These are phyloP conservation scores for Syndactyla subalaris DNA, from an alignment of 2,797 vertebrate genomes.

Conservation along the genomic window DNA sequence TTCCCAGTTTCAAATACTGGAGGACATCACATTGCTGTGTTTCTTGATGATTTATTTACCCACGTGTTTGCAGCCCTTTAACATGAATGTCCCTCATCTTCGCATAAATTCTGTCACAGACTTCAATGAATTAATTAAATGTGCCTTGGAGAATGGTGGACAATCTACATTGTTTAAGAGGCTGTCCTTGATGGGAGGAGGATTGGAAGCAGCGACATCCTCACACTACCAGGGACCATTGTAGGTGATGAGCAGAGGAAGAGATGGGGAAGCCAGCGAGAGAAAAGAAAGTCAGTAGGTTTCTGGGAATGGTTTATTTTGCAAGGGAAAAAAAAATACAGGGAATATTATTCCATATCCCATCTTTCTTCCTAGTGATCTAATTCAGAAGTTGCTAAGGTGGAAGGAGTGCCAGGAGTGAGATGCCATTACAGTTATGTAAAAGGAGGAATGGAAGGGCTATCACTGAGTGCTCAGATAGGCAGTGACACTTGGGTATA, in stretches of 20 bases:
- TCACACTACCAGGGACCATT: background rate
- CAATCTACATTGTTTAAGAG: background rate
- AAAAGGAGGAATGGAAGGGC: background rate
- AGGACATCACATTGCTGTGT: background rate
- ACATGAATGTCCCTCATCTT: background rate
- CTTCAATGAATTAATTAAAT: background rate
- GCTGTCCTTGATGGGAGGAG: background rate
- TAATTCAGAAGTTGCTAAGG: background rate
- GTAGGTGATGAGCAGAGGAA: background rate
- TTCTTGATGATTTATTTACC: background rate
- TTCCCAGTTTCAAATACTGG: background rate
- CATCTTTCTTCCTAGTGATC: background rate
- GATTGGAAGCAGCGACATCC: background rate
- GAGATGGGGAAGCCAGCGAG: background rate
- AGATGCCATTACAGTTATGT: background rate
- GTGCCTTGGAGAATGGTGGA: background rate
- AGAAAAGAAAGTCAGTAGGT: background rate
- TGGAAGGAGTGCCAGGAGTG: background rate
- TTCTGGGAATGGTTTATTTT: background rate
- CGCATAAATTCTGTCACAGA: background rate
- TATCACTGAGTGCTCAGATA: background rate
- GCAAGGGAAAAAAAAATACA: background rate
- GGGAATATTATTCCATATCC: background rate
- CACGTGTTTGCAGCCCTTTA: background rate
- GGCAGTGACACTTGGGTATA: background rate